phyloP scores from a whole-genome alignment of 2,888 invertebrate genomes.

The Tenthredo mesomela region DNA sequence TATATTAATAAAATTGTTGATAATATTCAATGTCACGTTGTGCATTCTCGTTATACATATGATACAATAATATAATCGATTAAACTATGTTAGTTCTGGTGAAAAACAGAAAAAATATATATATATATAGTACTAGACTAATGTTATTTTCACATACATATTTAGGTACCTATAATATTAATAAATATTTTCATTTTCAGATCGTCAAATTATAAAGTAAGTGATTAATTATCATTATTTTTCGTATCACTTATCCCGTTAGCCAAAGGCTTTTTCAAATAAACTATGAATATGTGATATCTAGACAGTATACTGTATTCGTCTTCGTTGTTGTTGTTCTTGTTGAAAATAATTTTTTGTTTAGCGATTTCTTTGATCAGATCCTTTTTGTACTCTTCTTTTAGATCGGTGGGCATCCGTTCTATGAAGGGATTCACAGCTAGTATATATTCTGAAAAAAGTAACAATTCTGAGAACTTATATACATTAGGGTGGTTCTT shows the following conservation, averaged over 20 bases:
- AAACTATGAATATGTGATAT: conserved; percentile 71
- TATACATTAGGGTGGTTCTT: neutral
- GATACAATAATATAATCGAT: neutral
- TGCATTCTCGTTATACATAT: neutral
- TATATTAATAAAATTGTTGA: neutral
- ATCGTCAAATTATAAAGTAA: neutral
- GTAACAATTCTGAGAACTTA: conserved; percentile 46
- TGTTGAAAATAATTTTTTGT: conserved; percentile 77
- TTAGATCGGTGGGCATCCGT: conserved; percentile 81
- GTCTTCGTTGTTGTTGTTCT: conserved; percentile 77
- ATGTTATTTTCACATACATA: neutral
- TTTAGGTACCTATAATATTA: neutral
- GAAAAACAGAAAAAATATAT: neutral
- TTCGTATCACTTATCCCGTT: conserved; percentile 3
- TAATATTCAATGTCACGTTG: neutral
- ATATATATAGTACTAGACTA: neutral
- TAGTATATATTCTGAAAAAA: conserved; percentile 81
- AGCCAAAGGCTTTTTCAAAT: conserved; percentile 68
- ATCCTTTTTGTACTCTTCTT: conserved; percentile 83
- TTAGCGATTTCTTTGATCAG: conserved; percentile 79
- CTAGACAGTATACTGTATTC: conserved; percentile 77
- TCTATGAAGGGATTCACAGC: conserved; percentile 87
- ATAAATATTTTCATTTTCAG: neutral
- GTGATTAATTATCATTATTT: neutral
- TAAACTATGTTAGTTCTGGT: neutral